Base-by-base conservation (phyloP, 2,888 invertebrate species). In the Cremastinae sp. region DNA sequence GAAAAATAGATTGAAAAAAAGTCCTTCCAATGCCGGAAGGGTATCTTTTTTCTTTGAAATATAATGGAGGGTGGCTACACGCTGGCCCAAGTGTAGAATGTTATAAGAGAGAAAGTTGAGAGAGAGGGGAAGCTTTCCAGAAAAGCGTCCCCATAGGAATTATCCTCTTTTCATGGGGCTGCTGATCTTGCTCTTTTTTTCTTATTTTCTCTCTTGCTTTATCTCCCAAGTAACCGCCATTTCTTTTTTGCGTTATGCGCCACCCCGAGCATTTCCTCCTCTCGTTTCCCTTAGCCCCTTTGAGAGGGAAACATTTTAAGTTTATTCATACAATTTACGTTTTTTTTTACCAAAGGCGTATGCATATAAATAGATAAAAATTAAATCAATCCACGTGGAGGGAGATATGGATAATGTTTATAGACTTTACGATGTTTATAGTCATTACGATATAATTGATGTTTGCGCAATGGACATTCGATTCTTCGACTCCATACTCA, bases 121-220 rank as follows among this genome's bases (percentile, higher is more conserved):
- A 22, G 12, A 53, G 59, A 35, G 18, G 16, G 41, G 10, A 22
- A 51, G 16, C 28, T 49, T 16, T 8, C 28, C 14, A 5, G 7
- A 37, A 45, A 62, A 22, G 37, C 9, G 45, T 58, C 37, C 20
- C 43, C 55, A 53, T 16, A 53, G 62, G 62, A 68, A 64, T 72
- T 62, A 62, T 49, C 55, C 61, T 51, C 59, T 55, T 41, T 68
- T 37, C 45, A 39, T 22, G 35, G 62, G 49, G 61, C 16, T 68
- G 71, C 71, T 72, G 66, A 75, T 37, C 45, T 72, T 58, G 68
- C 71, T 68, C 35, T 56, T 72, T 68, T 71, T 72, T 72, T 28
- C 51, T 22, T 58, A 53, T 71, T n/a, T n/a, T 18, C 20, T 10
- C 39, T 37, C 37, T 55, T 51, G 18, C 56, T 62, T 41, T 61